phyloP scores from a whole-genome alignment of 2,888 invertebrate species.

The Agonopterix arenella region DNA sequence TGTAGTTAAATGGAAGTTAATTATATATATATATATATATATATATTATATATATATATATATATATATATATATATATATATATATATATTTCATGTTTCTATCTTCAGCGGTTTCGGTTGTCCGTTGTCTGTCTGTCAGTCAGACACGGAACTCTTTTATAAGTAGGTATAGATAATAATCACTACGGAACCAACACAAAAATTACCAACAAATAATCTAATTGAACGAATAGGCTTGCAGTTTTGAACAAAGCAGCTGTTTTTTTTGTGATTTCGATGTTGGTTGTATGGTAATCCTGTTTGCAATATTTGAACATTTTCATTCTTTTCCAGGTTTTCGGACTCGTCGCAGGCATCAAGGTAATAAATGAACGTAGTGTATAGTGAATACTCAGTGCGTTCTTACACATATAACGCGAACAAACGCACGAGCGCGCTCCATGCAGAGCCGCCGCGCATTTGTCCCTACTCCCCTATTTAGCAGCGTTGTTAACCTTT shows the following conservation, averaged over 20 bases:
- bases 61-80: too few species aligned
- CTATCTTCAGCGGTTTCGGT: too few species aligned
- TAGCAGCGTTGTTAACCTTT: not conserved
- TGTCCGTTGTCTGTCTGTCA: too few species aligned
- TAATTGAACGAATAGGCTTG: too few species aligned
- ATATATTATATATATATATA: too few species aligned
- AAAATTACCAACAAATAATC: too few species aligned
- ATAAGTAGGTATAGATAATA: too few species aligned
- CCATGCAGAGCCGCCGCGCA: not conserved
- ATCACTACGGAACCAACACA: too few species aligned
- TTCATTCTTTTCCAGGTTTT: constrained; percentile 28
- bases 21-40: too few species aligned
- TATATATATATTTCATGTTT: too few species aligned
- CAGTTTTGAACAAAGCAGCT: not conserved
- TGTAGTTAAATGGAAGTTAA: too few species aligned
- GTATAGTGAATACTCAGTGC: constrained; percentile 55
- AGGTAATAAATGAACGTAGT: constrained; percentile 32
- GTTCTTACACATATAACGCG: constrained; percentile 37
- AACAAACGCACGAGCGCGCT: not conserved
- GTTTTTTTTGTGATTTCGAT: not conserved
- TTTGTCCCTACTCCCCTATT: constrained; percentile 1
- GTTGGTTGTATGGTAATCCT: not conserved
- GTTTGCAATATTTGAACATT: not conserved
- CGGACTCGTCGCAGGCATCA: constrained; percentile 27
- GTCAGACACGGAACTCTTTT: too few species aligned